Base-by-base conservation (phyloP, 37 sponge, comb jelly and placozoan species). In the Agelas oroides region DNA sequence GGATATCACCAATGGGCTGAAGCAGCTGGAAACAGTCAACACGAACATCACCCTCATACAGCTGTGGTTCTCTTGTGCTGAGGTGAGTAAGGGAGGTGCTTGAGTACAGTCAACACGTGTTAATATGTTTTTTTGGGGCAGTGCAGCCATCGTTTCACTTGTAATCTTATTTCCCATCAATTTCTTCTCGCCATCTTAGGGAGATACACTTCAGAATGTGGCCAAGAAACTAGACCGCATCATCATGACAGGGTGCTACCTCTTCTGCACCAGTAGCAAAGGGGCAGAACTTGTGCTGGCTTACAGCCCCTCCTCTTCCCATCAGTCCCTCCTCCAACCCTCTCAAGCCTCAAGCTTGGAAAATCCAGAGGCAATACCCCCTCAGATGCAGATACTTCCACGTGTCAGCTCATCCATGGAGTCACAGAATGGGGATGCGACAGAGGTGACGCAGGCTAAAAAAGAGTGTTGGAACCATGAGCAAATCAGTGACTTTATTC, bases 181-280 rank as follows among this genome's bases (percentile, higher is more conserved):
- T 25, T 76, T 17, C 19, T 15, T 31, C 17, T 35, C 24, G 33
- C 67, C 34, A 3, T 34, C 67, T 66, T 60, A 93, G 90, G 93
- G 95, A 32, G 97, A 96, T 40, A 94, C 94, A 1, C 87, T 94
- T n/a, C 87, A 96, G 67, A 94, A 84, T 62, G 94, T 96, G 21
- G 81, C 95, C 33, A 85, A 82, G 35, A 92, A 96, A 21, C 77
- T 96, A 33, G 91, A 93, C 14, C 38, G 67, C 54, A 87, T 96
- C 59, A 68, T 96, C 27, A 35, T 65, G 0, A 88, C 94, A 32
- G 97, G 97, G 23, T 19, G 65, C 35, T 93, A 77, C 62, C 65
- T 78, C 57, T 91, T 96, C 79, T 31, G n/a, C 54, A 65, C 30
- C 63, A 75, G 83, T 11, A 35, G 52, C 1, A n/a, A 23, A n/a